Percentiles rank a stretch among this genome's conserved stretches.
phyloP scores from a whole-genome alignment of 2,113 vertebrate genomes.

The Percopsis transmontana region DNA sequence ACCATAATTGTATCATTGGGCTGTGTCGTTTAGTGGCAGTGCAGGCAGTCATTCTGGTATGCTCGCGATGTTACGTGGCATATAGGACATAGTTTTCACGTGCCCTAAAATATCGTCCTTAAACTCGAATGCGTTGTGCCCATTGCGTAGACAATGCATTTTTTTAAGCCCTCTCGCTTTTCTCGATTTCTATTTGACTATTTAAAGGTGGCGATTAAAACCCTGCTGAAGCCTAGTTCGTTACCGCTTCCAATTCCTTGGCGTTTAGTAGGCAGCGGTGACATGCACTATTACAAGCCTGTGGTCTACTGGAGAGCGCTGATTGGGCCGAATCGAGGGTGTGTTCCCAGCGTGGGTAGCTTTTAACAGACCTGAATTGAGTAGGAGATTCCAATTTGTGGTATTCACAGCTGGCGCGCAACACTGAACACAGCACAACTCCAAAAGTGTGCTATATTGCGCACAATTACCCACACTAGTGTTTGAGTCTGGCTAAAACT shows the following conservation, averaged over 20 bases:
- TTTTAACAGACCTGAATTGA: constrained; percentile 75
- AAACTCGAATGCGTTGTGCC: neutral
- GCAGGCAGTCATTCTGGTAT: neutral
- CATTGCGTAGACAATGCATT: neutral
- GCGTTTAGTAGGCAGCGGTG: constrained; percentile 53
- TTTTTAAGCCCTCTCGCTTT: constrained; percentile 21
- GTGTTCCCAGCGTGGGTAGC: constrained; percentile 72
- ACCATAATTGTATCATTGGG: neutral
- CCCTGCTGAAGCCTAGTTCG: constrained; percentile 18
- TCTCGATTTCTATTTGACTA: constrained; percentile 33
- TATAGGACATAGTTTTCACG: neutral
- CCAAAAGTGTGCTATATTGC: constrained; percentile 48
- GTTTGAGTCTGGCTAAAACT: constrained; percentile 39
- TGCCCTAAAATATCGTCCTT: neutral
- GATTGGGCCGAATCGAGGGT: constrained; percentile 79
- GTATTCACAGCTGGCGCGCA: constrained; percentile 51
- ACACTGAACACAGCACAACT: constrained; percentile 37
- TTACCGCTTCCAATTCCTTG: constrained; percentile 20
- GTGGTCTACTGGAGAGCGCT: constrained; percentile 56
- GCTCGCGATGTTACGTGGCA: neutral
- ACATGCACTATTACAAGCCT: constrained; percentile 66
- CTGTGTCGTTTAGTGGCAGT: too few species aligned
- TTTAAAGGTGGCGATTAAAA: constrained; percentile 6
- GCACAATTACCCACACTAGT: constrained; percentile 17
- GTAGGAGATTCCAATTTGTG: constrained; percentile 68